Evolutionary conservation across 1,140 invertebrate species (phyloP), one percentile per base, ranked within the genome.

Genomic region (Drosophila melanica): DNA sequence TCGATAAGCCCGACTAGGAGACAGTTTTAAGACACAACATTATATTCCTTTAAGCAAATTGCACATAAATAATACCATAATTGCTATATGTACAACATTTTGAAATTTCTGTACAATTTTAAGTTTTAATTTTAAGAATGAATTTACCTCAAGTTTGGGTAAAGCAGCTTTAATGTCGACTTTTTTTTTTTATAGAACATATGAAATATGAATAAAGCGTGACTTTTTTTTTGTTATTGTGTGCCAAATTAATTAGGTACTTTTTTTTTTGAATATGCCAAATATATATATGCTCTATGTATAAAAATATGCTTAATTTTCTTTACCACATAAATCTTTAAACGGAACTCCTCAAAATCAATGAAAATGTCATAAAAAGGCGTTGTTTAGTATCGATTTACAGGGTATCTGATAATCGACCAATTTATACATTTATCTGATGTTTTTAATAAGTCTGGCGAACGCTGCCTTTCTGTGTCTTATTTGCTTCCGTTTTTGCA

Each of bases 1-100:
- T 66, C 1, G 85, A 91, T 51, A 87, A 82, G 57, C 65, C 48
- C 11, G 79, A 76, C 44, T 90, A 77, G 59, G 45, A 3, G 7
- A 1, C 14, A n/a, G 1, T 27, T 48, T 10, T 35, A 18, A 11
- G 2, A 39, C 33, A 39, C 35, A 55, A 55, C 18, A 55, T 4
- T 20, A 53, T 20, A 39, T 55, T 39, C 33, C 53, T 55, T 42
- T 48, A 47, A 47, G 30, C 30, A 18, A 16, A 18, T 35, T 1
- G 30, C 50, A 18, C 11, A n/a, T 27, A 30, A 35, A 35, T 18
- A 53, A 9, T 35, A 18, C 6, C 27, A 33, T 51, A 35, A 51
- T 9, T 6, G 8, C 4, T 30, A 45, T 7, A 57, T 14, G 11
- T 42, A 8, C 27, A 42, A 14, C 37, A 50, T 30, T 33, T 30